Evolutionary conservation across 2,888 invertebrate species (phyloP).

Genomic region (Phytoseiulus persimilis): DNA sequence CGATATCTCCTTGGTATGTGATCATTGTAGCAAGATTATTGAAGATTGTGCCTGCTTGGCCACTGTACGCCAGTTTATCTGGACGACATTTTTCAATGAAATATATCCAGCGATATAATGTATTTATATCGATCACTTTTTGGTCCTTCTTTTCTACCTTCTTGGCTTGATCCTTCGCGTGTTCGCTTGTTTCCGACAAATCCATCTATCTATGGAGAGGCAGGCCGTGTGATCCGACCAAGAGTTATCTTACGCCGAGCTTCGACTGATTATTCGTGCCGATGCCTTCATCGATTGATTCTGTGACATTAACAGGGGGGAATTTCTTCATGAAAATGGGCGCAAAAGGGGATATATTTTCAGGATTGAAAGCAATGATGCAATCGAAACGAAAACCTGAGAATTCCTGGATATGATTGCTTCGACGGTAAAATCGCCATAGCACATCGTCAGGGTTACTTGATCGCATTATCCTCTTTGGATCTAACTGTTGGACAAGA

Average conservation of each 20-base stretch:
- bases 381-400: no score
- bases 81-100: background rate
- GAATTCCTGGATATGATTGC: no score
- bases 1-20: background rate
- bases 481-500: no score
- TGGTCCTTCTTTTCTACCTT: background rate
- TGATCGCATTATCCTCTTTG: no score
- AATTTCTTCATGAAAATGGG: background rate
- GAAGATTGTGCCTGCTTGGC: background rate
- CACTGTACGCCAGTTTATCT: background rate
- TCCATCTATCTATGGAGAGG: background rate
- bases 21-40: background rate
- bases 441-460: no score
- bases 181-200: background rate
- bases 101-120: background rate
- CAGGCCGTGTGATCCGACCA: background rate
- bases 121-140: background rate
- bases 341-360: background rate
- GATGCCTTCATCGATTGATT: background rate
- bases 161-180: background rate
- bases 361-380: background rate
- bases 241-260: background rate
- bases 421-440: no score
- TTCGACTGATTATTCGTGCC: background rate
- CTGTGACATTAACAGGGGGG: background rate